Evolutionary conservation across 2,797 vertebrate species (phyloP).

Genomic region (Lepilemur ruficaudatus): DNA sequence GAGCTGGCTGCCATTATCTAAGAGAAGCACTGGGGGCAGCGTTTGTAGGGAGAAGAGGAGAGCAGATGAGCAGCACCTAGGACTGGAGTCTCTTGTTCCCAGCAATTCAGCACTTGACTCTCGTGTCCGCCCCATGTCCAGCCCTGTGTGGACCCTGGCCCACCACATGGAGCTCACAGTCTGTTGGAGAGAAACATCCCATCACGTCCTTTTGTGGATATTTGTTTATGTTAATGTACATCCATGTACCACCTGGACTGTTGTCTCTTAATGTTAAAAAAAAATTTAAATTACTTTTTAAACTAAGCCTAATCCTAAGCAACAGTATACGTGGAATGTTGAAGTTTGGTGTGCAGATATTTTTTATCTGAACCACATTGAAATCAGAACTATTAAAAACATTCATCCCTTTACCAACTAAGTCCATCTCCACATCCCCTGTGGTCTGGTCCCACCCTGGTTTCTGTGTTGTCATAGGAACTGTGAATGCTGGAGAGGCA

Average conservation of each 20-base stretch:
- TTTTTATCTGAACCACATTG: background rate
- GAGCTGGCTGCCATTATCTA: background rate
- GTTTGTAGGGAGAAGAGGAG: background rate
- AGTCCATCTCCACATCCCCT: background rate
- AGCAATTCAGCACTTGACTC: background rate
- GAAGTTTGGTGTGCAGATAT: background rate
- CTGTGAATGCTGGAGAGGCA: rapidly evolving
- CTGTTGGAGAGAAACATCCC: background rate
- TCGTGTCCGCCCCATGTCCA: rapidly evolving
- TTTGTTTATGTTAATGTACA: background rate
- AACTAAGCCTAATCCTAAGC: background rate
- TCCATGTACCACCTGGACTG: background rate
- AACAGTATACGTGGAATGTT: background rate
- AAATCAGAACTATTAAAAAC: background rate
- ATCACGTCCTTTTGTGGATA: background rate
- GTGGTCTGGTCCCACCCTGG: background rate
- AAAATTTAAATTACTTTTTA: background rate
- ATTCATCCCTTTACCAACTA: background rate
- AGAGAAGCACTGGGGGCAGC: background rate
- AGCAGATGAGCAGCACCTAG: rapidly evolving
- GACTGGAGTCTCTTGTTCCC: background rate
- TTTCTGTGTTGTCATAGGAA: background rate
- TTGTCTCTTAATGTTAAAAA: background rate
- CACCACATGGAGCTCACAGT: background rate
- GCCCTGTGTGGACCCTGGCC: too few relatives aligned